Evolutionary conservation across 2,888 invertebrate genomes (phyloP).

Genomic region (Clunio marinus): DNA sequence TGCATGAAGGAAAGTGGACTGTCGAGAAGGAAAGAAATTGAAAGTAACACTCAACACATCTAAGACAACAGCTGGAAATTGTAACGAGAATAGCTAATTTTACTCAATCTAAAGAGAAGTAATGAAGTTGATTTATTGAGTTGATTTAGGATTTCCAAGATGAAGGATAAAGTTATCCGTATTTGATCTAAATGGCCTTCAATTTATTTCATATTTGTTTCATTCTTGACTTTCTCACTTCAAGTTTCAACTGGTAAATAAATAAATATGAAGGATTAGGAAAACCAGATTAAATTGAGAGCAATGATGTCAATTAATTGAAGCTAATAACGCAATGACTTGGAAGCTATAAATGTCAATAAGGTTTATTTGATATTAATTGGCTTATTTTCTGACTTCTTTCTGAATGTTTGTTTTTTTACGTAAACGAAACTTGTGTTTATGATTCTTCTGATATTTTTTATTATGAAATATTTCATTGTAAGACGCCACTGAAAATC

Average conservation of each 20-base stretch:
- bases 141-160: conserved; percentile 26
- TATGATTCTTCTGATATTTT: too few species aligned
- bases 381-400: too few species aligned
- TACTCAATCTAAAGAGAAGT: background rate
- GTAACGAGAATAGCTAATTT: background rate
- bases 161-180: conserved; percentile 17
- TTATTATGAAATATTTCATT: too few species aligned
- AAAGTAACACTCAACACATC: background rate
- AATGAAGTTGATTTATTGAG: conserved; percentile 31
- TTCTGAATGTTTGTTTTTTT: too few species aligned
- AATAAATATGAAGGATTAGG: too few species aligned
- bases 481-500: too few species aligned
- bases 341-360: background rate
- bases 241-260: too few species aligned
- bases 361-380: conserved; percentile 1
- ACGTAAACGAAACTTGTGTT: too few species aligned
- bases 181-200: conserved; percentile 18
- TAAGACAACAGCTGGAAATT: background rate
- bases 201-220: conserved; percentile 1
- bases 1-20: background rate
- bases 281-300: too few species aligned
- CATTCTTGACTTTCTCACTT: too few species aligned
- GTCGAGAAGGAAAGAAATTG: background rate
- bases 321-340: background rate
- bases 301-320: background rate